These are phyloP conservation scores for Diplazon laetatorius DNA, from an alignment of 2,888 invertebrate species.

Conservation along the genomic window DNA sequence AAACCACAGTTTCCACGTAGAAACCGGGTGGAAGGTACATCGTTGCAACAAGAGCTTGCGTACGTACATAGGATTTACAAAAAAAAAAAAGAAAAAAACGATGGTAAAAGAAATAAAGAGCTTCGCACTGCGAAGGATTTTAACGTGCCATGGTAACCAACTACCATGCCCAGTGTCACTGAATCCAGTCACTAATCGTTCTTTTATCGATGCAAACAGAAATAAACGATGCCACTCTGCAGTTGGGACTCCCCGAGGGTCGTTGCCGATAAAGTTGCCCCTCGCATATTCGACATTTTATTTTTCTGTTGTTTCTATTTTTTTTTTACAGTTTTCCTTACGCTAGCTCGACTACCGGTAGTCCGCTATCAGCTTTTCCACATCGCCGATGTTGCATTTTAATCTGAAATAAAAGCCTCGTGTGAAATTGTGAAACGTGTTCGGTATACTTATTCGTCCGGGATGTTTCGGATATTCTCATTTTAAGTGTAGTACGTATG, in stretches of 20 bases:
- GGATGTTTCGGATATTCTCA: constrained; percentile 34
- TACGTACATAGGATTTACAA: constrained; percentile 2
- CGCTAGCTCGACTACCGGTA: neutral
- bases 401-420: constrained; percentile 49
- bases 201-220: constrained; percentile 59
- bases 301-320: too few relatives aligned
- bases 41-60: neutral
- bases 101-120: constrained; percentile 39
- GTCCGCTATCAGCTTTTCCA: constrained; percentile 3
- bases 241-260: constrained; percentile 44
- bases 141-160: constrained; percentile 37
- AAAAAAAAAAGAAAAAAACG: too few relatives aligned
- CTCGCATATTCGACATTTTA: neutral
- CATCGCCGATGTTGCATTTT: constrained; percentile 34
- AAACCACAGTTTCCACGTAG: constrained; percentile 4
- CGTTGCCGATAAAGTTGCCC: constrained; percentile 12
- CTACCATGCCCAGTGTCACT: constrained; percentile 5
- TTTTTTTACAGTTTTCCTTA: constrained; percentile 13
- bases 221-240: constrained; percentile 50
- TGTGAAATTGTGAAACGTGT: constrained; percentile 50
- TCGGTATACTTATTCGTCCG: constrained; percentile 24
- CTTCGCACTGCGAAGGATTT: constrained; percentile 18
- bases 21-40: constrained; percentile 8
- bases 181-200: constrained; percentile 56
- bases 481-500: constrained; percentile 16